Conservation (phyloP, 2,113 vertebrate genomes). For the Pseudorectes ferrugineus region DNA sequence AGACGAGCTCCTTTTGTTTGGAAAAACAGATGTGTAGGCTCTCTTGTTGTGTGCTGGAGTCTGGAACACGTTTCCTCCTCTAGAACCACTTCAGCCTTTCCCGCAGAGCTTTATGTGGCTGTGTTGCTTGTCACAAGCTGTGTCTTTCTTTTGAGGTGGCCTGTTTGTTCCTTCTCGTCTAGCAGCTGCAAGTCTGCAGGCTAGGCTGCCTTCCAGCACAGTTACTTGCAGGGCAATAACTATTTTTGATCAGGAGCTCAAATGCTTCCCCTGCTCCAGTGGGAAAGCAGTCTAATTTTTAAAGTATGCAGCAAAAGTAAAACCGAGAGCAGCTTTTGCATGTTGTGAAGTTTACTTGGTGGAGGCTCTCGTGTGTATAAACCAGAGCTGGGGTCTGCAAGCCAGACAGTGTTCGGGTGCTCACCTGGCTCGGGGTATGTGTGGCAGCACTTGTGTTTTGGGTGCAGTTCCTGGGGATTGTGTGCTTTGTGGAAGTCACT, state of each 20-base stretch:
- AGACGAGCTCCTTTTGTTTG: not conserved
- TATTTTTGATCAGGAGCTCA: not conserved
- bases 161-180: not conserved
- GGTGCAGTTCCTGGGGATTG: not conserved
- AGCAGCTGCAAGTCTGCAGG: not conserved
- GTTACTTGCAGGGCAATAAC: not conserved
- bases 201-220: not conserved
- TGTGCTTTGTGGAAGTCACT: not conserved
- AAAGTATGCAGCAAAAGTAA: not conserved
- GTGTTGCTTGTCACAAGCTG: not conserved
- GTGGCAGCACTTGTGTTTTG: not conserved
- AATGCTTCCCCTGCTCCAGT: not conserved
- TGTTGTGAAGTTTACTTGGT: not conserved
- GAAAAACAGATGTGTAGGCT: fast-evolving
- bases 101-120: not conserved
- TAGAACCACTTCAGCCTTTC: not conserved
- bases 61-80: not conserved
- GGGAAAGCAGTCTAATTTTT: not conserved
- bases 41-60: not conserved
- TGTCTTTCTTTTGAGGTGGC: not conserved
- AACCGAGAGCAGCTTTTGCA: not conserved
- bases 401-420: not conserved
- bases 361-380: not conserved
- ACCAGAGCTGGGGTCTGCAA: not conserved
- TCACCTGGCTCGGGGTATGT: fast-evolving